Evolutionary conservation across 2,797 vertebrate genomes (phyloP).

Genomic region (Manis crassicaudata): DNA sequence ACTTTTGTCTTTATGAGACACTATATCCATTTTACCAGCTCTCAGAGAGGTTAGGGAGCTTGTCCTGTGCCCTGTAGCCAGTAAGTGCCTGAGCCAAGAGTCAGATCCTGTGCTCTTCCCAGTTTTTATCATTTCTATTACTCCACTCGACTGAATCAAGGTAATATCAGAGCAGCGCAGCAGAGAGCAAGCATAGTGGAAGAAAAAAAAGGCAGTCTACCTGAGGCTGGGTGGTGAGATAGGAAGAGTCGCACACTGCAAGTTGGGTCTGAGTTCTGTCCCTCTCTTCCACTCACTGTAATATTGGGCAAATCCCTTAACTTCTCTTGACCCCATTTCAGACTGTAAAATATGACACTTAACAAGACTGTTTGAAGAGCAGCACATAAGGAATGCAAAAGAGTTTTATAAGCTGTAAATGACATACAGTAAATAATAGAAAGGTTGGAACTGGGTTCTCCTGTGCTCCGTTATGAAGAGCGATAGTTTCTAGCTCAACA

Average conservation of each 20-base stretch:
- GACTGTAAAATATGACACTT: background rate
- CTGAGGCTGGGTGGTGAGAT: background rate
- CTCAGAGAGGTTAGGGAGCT: background rate
- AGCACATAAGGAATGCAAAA: background rate
- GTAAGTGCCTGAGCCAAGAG: background rate
- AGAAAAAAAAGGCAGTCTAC: background rate
- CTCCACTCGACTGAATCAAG: too few relatives aligned
- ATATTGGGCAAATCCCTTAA: background rate
- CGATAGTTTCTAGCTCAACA: background rate
- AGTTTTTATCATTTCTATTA: background rate
- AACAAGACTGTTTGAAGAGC: background rate
- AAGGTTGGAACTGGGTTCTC: background rate
- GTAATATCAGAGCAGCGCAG: background rate
- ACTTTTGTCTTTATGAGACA: background rate
- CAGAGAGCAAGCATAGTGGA: background rate
- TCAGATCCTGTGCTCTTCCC: background rate
- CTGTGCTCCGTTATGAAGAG: background rate
- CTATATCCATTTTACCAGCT: background rate
- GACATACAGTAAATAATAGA: rapidly evolving
- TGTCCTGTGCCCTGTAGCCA: background rate
- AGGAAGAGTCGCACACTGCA: background rate
- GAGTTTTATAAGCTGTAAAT: background rate
- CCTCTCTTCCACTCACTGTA: background rate
- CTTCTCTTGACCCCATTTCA: background rate
- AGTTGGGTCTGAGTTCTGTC: background rate